phyloP scores from a whole-genome alignment of 1,140 invertebrate species.

The Olivierus martensii region DNA sequence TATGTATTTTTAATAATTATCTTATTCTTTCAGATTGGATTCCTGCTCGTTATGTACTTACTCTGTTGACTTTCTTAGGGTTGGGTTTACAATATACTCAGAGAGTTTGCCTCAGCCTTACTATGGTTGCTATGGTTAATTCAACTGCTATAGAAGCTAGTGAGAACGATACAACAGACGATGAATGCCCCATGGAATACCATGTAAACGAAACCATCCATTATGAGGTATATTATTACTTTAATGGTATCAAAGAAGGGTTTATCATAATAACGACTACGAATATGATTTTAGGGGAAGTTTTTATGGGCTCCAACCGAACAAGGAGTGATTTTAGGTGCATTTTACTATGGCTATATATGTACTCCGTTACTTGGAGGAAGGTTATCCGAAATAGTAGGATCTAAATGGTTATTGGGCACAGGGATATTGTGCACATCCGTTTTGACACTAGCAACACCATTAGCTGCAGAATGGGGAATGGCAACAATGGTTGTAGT shows the following conservation, averaged over 20 bases:
- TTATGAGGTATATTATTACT: conserved; percentile 1
- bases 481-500: conserved; percentile 13
- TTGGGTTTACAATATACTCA: conserved; percentile 20
- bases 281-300: conserved; percentile 6
- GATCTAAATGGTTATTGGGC: conserved; percentile 69
- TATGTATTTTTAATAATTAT: neutral
- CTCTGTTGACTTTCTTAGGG: conserved; percentile 19
- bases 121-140: conserved; percentile 22
- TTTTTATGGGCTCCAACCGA: conserved; percentile 17
- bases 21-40: conserved; percentile 9
- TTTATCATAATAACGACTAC: neutral
- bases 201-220: neutral
- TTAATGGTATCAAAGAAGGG: neutral
- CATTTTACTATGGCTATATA: conserved; percentile 80
- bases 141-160: conserved; percentile 7
- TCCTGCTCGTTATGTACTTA: conserved; percentile 16
- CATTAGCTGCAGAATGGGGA: conserved; percentile 12
- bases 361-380: conserved; percentile 68
- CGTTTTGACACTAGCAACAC: conserved; percentile 15
- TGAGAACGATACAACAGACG: conserved; percentile 4
- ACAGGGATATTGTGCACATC: conserved; percentile 19
- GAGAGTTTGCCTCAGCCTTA: conserved; percentile 20
- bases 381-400: conserved; percentile 55
- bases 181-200: conserved; percentile 11
- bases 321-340: conserved; percentile 49